phyloP scores from a whole-genome alignment of 1,140 invertebrate genomes.

The Drosophila serrata region DNA sequence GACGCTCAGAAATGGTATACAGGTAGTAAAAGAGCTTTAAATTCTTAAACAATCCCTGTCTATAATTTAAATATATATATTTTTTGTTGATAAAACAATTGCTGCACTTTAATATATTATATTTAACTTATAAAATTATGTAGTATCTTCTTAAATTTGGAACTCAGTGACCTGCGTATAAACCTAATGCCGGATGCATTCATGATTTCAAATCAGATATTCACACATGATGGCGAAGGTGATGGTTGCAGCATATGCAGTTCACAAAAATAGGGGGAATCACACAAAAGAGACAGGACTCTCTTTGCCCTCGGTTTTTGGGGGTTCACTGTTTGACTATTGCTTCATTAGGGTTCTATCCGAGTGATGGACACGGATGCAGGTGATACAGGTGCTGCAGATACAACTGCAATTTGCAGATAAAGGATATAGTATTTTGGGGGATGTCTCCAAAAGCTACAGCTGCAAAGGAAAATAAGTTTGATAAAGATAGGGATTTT shows the following conservation, averaged over 20 bases:
- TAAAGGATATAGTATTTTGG: conserved; percentile 2
- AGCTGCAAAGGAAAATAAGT: background rate
- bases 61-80: background rate
- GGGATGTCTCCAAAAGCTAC: too few relatives aligned
- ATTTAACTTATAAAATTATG: background rate
- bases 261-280: conserved; percentile 16
- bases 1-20: too few relatives aligned
- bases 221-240: conserved; percentile 17
- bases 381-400: conserved; percentile 26
- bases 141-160: background rate
- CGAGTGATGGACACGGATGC: conserved; percentile 16
- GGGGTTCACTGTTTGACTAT: conserved; percentile 22
- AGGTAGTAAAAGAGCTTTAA: background rate
- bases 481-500: background rate
- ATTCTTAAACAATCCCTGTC: too few relatives aligned
- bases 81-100: background rate
- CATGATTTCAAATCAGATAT: conserved; percentile 28
- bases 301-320: conserved; percentile 14
- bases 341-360: conserved; percentile 35
- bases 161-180: background rate
- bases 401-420: conserved; percentile 14
- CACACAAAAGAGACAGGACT: conserved; percentile 19
- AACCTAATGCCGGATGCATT: conserved; percentile 17
- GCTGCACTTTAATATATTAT: background rate
- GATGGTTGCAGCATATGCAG: conserved; percentile 19